Percentiles rank a stretch among this genome's conserved stretches.
These are phyloP conservation scores for Stenolophus ochropezus DNA, from an alignment of 2,888 invertebrate genomes.

Conservation along the genomic window DNA sequence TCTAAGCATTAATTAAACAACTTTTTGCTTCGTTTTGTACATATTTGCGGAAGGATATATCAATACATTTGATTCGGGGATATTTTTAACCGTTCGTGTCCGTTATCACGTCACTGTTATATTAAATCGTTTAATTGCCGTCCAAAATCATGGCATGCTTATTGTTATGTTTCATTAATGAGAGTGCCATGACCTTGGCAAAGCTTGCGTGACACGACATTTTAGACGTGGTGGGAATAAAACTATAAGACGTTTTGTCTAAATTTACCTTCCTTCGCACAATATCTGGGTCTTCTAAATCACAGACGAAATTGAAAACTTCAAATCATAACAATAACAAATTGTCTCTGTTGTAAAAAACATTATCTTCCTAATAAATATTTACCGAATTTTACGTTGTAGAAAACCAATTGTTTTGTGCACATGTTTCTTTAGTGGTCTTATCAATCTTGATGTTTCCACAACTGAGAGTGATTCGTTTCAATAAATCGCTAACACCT, in stretches of 20 bases:
- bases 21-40: background rate
- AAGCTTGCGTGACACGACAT: constrained; percentile 41
- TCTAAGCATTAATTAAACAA: background rate
- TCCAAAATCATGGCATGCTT: constrained; percentile 50
- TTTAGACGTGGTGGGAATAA: constrained; percentile 22
- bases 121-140: constrained; percentile 56
- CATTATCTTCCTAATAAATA: no score
- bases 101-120: constrained; percentile 34
- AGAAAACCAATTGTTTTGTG: no score
- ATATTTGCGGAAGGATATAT: background rate
- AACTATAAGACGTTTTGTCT: background rate
- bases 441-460: no score
- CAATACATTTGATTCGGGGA: constrained; percentile 2
- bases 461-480: no score
- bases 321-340: no score
- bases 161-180: constrained; percentile 55
- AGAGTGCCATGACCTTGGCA: constrained; percentile 51
- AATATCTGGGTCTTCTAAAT: background rate
- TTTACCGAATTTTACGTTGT: no score
- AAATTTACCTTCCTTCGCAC: background rate
- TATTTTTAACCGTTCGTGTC: constrained; percentile 56
- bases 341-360: no score
- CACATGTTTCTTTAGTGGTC: no score
- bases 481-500: no score
- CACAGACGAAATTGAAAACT: background rate